Percentiles rank a stretch among this genome's conserved stretches.
These are phyloP conservation scores for Strongylocentrotus purpuratus DNA, from an alignment of 35 echinoderm and acorn worm genomes.

Conservation along the genomic window DNA sequence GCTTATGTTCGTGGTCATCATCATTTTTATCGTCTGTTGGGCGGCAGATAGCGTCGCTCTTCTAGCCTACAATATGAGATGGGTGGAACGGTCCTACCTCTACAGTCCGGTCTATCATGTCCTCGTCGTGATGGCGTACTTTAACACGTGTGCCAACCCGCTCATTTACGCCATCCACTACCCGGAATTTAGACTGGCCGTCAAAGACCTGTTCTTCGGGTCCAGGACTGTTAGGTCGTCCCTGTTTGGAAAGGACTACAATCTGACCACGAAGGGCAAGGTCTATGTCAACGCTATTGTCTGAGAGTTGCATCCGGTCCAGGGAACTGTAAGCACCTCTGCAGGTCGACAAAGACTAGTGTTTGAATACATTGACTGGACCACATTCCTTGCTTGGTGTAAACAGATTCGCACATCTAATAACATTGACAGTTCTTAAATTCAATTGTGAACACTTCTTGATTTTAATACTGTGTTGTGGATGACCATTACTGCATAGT, in stretches of 20 bases:
- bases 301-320: neutral
- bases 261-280: neutral
- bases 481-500: no score
- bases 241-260: neutral
- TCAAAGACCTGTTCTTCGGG: neutral
- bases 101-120: slow-evolving; percentile 60
- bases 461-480: no score
- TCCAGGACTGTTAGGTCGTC: neutral
- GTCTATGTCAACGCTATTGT: neutral
- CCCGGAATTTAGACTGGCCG: slow-evolving; percentile 68
- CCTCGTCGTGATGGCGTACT: slow-evolving; percentile 73
- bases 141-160: slow-evolving; percentile 90
- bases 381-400: no score
- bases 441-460: no score
- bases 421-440: no score
- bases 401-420: no score
- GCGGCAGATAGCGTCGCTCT: slow-evolving; percentile 67
- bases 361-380: no score
- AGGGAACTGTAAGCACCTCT: no score
- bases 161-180: slow-evolving; percentile 86
- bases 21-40: slow-evolving; percentile 22
- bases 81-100: slow-evolving; percentile 52
- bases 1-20: slow-evolving; percentile 20
- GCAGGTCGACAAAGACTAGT: no score
- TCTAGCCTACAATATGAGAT: slow-evolving; percentile 75